Evolutionary conservation across 2,888 invertebrate genomes (phyloP).

Genomic region (Stomorhina lunata): DNA sequence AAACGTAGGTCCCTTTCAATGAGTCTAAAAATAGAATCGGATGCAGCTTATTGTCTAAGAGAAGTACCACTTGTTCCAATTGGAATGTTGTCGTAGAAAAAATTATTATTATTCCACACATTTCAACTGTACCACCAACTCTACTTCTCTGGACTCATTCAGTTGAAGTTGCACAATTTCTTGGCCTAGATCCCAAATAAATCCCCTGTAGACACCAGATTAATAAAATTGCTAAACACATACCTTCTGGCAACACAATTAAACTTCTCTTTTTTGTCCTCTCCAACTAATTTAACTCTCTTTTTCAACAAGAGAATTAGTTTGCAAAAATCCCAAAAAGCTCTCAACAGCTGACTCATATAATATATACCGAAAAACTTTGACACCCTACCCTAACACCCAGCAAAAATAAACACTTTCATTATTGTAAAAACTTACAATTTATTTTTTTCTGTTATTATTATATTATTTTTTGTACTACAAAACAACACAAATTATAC

Average conservation of each 20-base stretch:
- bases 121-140: too few relatives aligned
- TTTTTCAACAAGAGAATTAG: background rate
- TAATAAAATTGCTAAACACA: background rate
- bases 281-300: background rate
- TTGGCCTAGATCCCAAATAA: too few relatives aligned
- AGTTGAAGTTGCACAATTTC: too few relatives aligned
- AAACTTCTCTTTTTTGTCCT: background rate
- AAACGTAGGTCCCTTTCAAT: too few relatives aligned
- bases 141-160: too few relatives aligned
- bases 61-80: too few relatives aligned
- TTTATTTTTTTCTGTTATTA: background rate
- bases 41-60: too few relatives aligned
- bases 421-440: background rate
- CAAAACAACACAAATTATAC: conserved; percentile 18
- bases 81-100: too few relatives aligned
- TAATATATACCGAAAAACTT: background rate
- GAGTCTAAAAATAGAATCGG: too few relatives aligned
- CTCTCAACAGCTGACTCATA: background rate
- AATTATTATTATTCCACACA: too few relatives aligned
- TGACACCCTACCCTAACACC: background rate
- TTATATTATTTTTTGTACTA: background rate
- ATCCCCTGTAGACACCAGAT: too few relatives aligned
- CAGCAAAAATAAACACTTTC: background rate
- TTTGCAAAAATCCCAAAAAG: background rate
- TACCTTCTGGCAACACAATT: background rate